phyloP scores from a whole-genome alignment of 2,888 invertebrate genomes.

The Pyrrhia umbra region DNA sequence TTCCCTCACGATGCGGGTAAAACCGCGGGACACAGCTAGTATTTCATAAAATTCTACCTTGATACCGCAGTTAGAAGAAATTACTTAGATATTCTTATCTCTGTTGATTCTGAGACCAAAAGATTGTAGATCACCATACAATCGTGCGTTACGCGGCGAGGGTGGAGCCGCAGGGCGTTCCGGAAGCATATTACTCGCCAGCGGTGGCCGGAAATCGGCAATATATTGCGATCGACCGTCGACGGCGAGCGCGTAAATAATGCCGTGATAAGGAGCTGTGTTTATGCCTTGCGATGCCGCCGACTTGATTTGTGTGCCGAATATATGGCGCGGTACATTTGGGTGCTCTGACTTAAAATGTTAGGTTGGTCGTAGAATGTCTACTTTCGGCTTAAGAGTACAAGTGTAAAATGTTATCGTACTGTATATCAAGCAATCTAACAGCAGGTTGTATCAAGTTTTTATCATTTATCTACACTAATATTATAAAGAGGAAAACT shows the following conservation, averaged over 20 bases:
- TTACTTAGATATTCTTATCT: too few species aligned
- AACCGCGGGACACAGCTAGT: too few species aligned
- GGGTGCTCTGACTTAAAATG: conserved; percentile 7
- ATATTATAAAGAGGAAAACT: too few species aligned
- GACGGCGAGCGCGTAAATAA: conserved; percentile 76
- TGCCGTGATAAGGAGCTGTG: conserved; percentile 72
- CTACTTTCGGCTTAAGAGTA: too few species aligned
- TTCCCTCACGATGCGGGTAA: too few species aligned
- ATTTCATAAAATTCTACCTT: too few species aligned
- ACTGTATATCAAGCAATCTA: too few species aligned
- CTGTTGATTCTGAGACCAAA: conserved; percentile 26
- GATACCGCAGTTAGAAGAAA: too few species aligned
- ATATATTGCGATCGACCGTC: conserved; percentile 82
- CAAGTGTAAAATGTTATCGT: too few species aligned
- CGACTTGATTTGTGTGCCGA: conserved; percentile 62
- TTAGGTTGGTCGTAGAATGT: too few species aligned
- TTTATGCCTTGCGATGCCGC: conserved; percentile 68
- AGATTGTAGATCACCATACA: conserved; percentile 36
- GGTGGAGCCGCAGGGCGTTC: conserved; percentile 78
- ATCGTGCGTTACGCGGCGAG: conserved; percentile 62
- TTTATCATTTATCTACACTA: too few species aligned
- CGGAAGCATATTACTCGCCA: conserved; percentile 89
- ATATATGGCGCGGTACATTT: conserved; percentile 28
- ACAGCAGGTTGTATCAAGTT: too few species aligned
- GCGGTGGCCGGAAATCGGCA: conserved; percentile 85